A percentile compares a stretch with the other conserved stretches of the same genome.
Evolutionary conservation across 2,113 vertebrate genomes (phyloP).

Genomic region (Orycteropus afer): DNA sequence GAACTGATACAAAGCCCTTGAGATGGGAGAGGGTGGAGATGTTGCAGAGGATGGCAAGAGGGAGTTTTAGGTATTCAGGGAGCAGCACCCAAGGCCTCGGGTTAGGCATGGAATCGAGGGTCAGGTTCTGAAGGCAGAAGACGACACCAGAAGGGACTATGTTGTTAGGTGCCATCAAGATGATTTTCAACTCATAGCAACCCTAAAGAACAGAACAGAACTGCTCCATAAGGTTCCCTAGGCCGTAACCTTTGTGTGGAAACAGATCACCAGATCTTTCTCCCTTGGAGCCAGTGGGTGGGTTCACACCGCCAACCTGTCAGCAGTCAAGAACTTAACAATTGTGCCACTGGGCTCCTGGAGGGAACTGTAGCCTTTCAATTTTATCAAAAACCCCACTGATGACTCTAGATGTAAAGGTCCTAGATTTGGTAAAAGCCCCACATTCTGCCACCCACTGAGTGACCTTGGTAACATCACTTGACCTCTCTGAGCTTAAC

Average conservation of each 20-base stretch:
- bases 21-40: background rate
- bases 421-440: background rate
- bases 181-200: background rate
- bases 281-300: no score
- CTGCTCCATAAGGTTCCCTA: background rate
- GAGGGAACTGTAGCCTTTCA: background rate
- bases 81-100: background rate
- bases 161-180: background rate
- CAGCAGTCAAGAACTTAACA: background rate
- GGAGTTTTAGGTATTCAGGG: background rate
- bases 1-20: background rate
- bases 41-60: background rate
- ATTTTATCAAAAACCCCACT: background rate
- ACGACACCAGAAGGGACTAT: background rate
- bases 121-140: background rate
- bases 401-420: background rate
- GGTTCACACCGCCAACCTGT: background rate
- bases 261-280: background rate
- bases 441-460: accelerated
- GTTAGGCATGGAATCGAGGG: background rate
- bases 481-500: background rate
- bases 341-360: background rate
- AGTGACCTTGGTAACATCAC: background rate
- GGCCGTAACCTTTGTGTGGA: no score
- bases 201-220: background rate